A percentile compares a stretch with the other conserved stretches of the same genome.
Conservation (phyloP, 2,888 invertebrate genomes). For the Caradrina kadenii region DNA sequence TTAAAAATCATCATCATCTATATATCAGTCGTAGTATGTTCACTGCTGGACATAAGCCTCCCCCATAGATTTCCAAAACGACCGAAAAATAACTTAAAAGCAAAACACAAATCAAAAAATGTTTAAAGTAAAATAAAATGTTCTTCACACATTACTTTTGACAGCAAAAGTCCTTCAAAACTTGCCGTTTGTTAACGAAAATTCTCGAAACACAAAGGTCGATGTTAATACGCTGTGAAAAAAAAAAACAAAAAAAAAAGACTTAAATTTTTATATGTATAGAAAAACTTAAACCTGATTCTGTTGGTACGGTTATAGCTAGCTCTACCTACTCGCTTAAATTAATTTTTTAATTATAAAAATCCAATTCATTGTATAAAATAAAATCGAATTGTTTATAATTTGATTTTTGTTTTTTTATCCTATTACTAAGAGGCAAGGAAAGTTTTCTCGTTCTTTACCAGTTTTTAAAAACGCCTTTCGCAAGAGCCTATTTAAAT, state of each 20-base stretch:
- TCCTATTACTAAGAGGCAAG: not conserved
- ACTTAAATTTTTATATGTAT: not conserved
- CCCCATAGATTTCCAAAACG: too few relatives aligned
- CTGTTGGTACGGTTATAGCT: slow-evolving; percentile 2
- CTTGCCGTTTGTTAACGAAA: slow-evolving; percentile 22
- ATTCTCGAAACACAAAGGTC: slow-evolving; percentile 25
- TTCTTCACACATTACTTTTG: slow-evolving; percentile 14
- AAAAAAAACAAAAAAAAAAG: not conserved
- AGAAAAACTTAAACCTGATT: slow-evolving; percentile 21
- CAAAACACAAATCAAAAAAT: slow-evolving; percentile 1
- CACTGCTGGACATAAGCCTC: too few relatives aligned
- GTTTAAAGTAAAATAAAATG: slow-evolving; percentile 3
- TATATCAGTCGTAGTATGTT: too few relatives aligned
- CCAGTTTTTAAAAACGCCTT: too few relatives aligned
- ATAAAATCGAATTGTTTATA: too few relatives aligned
- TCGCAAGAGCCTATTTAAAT: too few relatives aligned
- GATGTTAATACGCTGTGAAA: slow-evolving; percentile 3
- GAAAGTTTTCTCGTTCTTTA: not conserved
- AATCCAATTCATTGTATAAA: not conserved
- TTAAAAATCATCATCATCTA: too few relatives aligned
- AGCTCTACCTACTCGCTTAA: not conserved
- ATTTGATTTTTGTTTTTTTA: not conserved
- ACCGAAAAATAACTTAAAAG: too few relatives aligned
- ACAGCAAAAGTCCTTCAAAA: slow-evolving; percentile 21
- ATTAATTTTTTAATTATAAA: not conserved